These are phyloP conservation scores for Cheirogaleus major DNA, from an alignment of 2,797 vertebrate genomes.

Conservation along the genomic window DNA sequence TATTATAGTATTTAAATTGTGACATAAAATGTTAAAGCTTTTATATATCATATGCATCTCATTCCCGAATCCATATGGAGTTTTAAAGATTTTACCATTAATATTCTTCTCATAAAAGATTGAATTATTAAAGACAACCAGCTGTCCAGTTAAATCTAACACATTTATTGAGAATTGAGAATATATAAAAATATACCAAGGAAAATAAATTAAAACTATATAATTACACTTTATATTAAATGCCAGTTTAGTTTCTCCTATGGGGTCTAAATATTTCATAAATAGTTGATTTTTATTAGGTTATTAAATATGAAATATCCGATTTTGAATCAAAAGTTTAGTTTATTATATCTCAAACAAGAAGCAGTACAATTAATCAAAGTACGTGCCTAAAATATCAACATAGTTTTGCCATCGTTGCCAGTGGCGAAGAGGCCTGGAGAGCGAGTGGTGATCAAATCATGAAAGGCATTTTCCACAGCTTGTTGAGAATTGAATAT, in stretches of 20 bases:
- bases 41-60: not conserved
- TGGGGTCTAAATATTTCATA: not conserved
- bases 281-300: not conserved
- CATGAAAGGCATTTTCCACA: no score
- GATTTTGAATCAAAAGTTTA: no score
- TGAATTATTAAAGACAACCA: not conserved
- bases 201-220: constrained; percentile 9
- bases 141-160: not conserved
- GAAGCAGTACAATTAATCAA: no score
- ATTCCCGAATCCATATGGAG: constrained; percentile 5
- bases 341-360: no score
- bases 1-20: not conserved
- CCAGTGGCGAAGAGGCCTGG: no score
- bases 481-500: no score
- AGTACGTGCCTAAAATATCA: no score
- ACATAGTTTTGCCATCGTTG: no score
- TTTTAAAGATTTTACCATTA: not conserved
- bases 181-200: not conserved
- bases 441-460: no score
- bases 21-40: not conserved
- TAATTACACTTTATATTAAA: not conserved
- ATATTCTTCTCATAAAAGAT: not conserved
- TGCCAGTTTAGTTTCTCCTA: not conserved
- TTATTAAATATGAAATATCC: no score
- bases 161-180: constrained; percentile 22